Base-by-base conservation (phyloP, 2,888 invertebrate genomes). In the Cacoxenus indagator region DNA sequence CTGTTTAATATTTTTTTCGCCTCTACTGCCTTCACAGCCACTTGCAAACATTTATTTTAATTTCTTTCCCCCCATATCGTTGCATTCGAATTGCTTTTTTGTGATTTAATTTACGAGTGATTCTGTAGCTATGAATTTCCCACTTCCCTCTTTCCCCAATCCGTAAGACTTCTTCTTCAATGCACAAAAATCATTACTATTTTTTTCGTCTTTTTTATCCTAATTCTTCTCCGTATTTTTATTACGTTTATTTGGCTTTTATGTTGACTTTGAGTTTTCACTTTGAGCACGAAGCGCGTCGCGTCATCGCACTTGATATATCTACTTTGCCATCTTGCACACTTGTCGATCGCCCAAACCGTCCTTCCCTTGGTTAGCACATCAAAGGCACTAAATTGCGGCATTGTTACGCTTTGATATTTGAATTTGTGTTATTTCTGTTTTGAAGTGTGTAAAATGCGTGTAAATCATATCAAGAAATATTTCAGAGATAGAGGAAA, bases 1-100 rank as follows among this genome's bases (percentile, higher is more conserved):
- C 61, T 62, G 61, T 45, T 62, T 62, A 22, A 62, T 31, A 31
- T 62, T 22, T 24, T 55, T 55, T 26, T 55, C 14, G 17, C 48
- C 48, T 51, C 19, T 14, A 19, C 55, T 27, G 26, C 14, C 26
- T 9, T 55, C 26, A 26, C 27, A 26, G 61, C 45, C 73, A 75
- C 75, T 75, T 71, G 72, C 72, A 76, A 37, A 73, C 75, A 76
- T 76, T 76, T 75, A 68, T 73, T 76, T 76, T 76, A 68, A 76
- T 76, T 76, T 70, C 61, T 62, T 43, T 62, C 43, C 61, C 61
- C 37, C 31, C 37, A 37, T 37, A 24, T 1, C 17, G 9, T 62
- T 62, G 43, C 61, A 22, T 57, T 19, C 61, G 48, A 43, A 62
- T 62, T 62, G 61, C 43, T 45, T 62, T 62, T 62, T 45, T 62